These are phyloP conservation scores for Staurois parvus DNA, from an alignment of 2,797 vertebrate genomes.

Conservation along the genomic window DNA sequence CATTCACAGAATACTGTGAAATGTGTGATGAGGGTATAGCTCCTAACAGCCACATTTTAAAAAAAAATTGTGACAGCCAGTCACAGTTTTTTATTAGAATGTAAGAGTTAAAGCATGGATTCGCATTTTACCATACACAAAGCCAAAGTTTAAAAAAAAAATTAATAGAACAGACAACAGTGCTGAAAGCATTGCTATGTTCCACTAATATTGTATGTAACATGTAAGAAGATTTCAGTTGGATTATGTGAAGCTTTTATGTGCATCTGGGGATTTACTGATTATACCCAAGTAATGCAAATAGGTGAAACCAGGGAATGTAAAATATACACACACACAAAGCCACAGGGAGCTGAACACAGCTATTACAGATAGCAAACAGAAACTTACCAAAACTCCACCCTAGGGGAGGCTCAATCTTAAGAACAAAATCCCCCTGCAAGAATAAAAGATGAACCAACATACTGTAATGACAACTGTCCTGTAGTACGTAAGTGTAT, in stretches of 20 bases:
- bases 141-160: too few relatives aligned
- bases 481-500: too few relatives aligned
- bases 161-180: not conserved
- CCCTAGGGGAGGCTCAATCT: slow-evolving; percentile 95
- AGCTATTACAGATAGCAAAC: slow-evolving; percentile 26
- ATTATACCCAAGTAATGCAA: slow-evolving; percentile 54
- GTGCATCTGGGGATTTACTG: slow-evolving; percentile 25
- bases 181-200: not conserved
- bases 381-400: slow-evolving; percentile 95
- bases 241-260: not conserved
- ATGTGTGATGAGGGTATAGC: too few relatives aligned
- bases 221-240: not conserved
- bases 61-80: too few relatives aligned
- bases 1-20: too few relatives aligned
- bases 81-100: too few relatives aligned
- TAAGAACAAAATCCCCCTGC: slow-evolving; percentile 97
- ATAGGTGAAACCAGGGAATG: slow-evolving; percentile 42
- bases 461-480: not conserved
- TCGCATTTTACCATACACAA: too few relatives aligned
- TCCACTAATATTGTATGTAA: not conserved
- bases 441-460: slow-evolving; percentile 20
- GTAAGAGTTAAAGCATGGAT: too few relatives aligned
- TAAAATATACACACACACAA: slow-evolving; percentile 34
- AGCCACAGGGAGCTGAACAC: slow-evolving; percentile 20
- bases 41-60: too few relatives aligned